Conservation (phyloP, 2,113 vertebrate genomes). For the Halichoeres trimaculatus region DNA sequence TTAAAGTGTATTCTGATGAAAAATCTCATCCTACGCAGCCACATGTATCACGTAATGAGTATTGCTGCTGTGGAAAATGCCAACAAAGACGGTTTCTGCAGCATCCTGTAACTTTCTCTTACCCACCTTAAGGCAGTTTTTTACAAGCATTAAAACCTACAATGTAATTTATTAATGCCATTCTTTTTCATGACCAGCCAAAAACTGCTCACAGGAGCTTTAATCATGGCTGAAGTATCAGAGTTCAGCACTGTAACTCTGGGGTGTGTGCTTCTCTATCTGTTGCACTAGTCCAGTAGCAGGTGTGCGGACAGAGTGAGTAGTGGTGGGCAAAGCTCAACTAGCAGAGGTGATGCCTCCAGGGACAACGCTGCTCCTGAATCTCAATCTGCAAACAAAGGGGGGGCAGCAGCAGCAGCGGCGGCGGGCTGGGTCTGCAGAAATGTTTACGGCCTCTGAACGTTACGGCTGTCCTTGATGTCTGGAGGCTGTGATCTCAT, state of each 20-base stretch:
- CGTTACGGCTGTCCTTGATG: constrained; percentile 15
- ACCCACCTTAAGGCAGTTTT: too few species aligned
- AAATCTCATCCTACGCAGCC: too few species aligned
- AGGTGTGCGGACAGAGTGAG: neutral
- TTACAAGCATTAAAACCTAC: too few species aligned
- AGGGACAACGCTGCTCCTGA: constrained; percentile 14
- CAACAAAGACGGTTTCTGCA: too few species aligned
- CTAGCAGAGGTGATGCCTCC: constrained; percentile 10
- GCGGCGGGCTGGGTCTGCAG: neutral
- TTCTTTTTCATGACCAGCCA: too few species aligned
- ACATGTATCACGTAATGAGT: too few species aligned
- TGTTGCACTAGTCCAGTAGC: neutral
- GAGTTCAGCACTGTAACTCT: neutral
- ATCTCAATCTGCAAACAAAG: constrained; percentile 22
- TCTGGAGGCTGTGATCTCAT: constrained; percentile 8
- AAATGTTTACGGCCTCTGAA: constrained; percentile 16
- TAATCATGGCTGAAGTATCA: too few species aligned
- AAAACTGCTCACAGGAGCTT: too few species aligned
- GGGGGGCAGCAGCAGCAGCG: neutral
- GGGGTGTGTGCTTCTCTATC: neutral
- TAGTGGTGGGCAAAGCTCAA: constrained; percentile 15
- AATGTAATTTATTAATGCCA: too few species aligned
- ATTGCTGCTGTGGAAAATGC: too few species aligned
- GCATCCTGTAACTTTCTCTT: too few species aligned
- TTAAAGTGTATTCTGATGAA: too few species aligned